These are phyloP conservation scores for Laodelphax striatellus DNA, from an alignment of 1,140 invertebrate genomes.

Conservation along the genomic window DNA sequence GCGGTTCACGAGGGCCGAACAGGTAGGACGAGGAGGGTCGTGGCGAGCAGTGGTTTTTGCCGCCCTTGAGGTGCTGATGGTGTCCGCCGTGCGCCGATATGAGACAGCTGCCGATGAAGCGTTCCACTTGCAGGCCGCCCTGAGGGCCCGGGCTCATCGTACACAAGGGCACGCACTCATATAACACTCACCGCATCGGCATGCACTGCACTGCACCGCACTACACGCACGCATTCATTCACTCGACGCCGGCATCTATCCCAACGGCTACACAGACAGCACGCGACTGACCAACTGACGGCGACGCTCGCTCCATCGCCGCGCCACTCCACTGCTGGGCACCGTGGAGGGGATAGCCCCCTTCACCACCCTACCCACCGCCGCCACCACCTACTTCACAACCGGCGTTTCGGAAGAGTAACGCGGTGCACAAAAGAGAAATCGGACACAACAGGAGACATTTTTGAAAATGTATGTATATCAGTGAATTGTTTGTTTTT, in stretches of 20 bases:
- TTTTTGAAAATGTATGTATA: too few relatives aligned
- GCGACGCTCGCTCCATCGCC: conserved; percentile 4
- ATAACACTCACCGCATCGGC: neutral
- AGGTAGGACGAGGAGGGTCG: neutral
- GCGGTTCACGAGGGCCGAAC: conserved; percentile 12
- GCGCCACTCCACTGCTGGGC: neutral
- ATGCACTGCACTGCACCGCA: neutral
- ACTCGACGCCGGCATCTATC: neutral
- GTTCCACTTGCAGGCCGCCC: conserved; percentile 45
- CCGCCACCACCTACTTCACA: too few relatives aligned
- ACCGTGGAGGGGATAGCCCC: too few relatives aligned
- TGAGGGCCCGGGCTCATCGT: conserved; percentile 48
- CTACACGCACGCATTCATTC: neutral
- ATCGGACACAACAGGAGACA: too few relatives aligned
- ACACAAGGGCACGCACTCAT: conserved; percentile 5
- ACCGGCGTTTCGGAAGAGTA: too few relatives aligned
- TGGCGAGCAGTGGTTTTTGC: conserved; percentile 19
- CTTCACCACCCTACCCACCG: too few relatives aligned
- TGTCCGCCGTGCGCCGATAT: conserved; percentile 27
- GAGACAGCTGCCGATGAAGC: conserved; percentile 50
- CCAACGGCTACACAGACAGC: neutral
- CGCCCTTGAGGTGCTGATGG: conserved; percentile 5
- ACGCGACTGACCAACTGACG: neutral
- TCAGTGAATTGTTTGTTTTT: too few relatives aligned
- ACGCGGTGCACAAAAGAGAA: too few relatives aligned